A percentile compares a stretch with the other conserved stretches of the same genome.
Conservation (phyloP, 2,113 vertebrate species). For the Hemiscyllium ocellatum region DNA sequence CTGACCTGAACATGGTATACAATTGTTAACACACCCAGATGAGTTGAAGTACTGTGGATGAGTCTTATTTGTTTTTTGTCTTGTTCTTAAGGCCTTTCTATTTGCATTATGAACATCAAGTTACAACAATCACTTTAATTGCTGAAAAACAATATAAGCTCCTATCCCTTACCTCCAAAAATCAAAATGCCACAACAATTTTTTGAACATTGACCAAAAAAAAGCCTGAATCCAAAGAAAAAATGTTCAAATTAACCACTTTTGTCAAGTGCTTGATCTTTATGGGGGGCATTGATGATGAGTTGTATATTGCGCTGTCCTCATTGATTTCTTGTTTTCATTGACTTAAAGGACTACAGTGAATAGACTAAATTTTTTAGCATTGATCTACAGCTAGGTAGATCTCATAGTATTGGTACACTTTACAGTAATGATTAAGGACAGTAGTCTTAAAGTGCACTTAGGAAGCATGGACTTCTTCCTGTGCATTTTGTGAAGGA, state of each 20-base stretch:
- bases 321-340: constrained; percentile 27
- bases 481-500: constrained; percentile 18
- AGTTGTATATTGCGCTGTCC: not conserved
- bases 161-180: not conserved
- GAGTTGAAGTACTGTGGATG: not conserved
- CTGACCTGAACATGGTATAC: not conserved
- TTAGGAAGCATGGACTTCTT: constrained; percentile 8
- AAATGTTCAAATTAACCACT: not conserved
- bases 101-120: not conserved
- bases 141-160: not conserved
- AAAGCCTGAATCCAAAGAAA: not conserved
- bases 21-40: not conserved
- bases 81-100: not conserved
- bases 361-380: constrained; percentile 18
- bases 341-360: constrained; percentile 5
- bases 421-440: constrained; percentile 33
- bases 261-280: constrained; percentile 7
- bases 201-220: not conserved
- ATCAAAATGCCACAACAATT: not conserved
- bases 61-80: not conserved
- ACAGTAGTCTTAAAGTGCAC: constrained; percentile 29
- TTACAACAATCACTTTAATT: not conserved
- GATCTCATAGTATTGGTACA: constrained; percentile 22
- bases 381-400: constrained; percentile 22
- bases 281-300: not conserved